A percentile compares a stretch with the other conserved stretches of the same genome.
These are phyloP conservation scores for Ophioninae sp. DNA, from an alignment of 2,888 invertebrate genomes.

Conservation along the genomic window DNA sequence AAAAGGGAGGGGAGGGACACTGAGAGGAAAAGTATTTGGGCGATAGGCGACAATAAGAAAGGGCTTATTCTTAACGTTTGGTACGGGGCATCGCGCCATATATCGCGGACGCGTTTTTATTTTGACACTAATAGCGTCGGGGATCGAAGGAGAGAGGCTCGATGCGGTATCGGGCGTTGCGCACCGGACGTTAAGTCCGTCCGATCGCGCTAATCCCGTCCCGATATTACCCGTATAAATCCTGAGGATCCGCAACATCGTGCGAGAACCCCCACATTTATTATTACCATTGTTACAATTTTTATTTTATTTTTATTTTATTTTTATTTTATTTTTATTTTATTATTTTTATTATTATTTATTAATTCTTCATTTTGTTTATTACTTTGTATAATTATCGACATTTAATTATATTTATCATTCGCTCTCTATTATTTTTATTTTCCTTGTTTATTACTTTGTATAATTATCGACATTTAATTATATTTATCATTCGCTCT, in stretches of 20 bases:
- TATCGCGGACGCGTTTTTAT: slow-evolving; percentile 80
- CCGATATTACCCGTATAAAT: slow-evolving; percentile 79
- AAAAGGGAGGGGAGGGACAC: slow-evolving; percentile 22
- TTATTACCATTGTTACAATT: neutral
- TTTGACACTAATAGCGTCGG: slow-evolving; percentile 80
- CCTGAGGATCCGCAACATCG: slow-evolving; percentile 68
- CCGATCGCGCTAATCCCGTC: slow-evolving; percentile 79
- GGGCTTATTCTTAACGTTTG: slow-evolving; percentile 73
- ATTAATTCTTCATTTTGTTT: slow-evolving; percentile 67
- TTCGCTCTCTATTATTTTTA: slow-evolving; percentile 29
- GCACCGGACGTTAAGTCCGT: slow-evolving; percentile 78
- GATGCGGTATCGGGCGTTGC: slow-evolving; percentile 74
- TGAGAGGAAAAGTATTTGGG: slow-evolving; percentile 10
- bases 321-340: slow-evolving; percentile 48
- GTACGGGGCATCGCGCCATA: slow-evolving; percentile 69
- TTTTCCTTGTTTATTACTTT: neutral
- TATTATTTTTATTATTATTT: slow-evolving; percentile 76
- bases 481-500: too few relatives aligned
- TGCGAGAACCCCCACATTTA: slow-evolving; percentile 55
- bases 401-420: too few relatives aligned
- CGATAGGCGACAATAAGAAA: slow-evolving; percentile 73
- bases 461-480: too few relatives aligned
- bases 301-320: slow-evolving; percentile 13
- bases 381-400: too few relatives aligned
- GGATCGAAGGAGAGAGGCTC: slow-evolving; percentile 57